phyloP scores from a whole-genome alignment of 2,888 invertebrate species.

The Uloborus plumipes region DNA sequence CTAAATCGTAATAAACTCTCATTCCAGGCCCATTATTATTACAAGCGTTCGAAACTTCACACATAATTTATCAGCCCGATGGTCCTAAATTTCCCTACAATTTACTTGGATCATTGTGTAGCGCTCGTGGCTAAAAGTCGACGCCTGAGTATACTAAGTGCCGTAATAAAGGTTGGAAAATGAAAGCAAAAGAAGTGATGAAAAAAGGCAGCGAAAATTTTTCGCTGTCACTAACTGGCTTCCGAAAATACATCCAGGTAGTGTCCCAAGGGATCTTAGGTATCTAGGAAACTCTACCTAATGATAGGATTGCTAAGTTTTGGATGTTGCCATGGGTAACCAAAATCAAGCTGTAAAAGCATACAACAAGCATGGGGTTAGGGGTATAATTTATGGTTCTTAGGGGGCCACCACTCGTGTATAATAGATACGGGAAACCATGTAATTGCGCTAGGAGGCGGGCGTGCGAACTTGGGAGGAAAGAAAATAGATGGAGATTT shows the following conservation, averaged over 20 bases:
- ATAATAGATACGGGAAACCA: constrained; percentile 43
- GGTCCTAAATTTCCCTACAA: constrained; percentile 44
- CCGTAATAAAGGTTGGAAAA: constrained; percentile 41
- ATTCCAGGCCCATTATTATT: constrained; percentile 15
- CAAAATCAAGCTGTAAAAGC: constrained; percentile 60
- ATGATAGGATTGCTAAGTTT: constrained; percentile 59
- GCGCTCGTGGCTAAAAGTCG: constrained; percentile 3
- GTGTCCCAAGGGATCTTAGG: constrained; percentile 36
- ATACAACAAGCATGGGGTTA: constrained; percentile 31
- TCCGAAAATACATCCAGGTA: constrained; percentile 49
- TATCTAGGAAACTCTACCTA: constrained; percentile 55
- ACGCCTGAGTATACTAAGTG: constrained; percentile 59
- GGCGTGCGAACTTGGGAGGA: constrained; percentile 14
- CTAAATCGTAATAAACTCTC: constrained; percentile 50
- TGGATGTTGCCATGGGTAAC: constrained; percentile 59
- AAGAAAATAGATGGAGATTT: constrained; percentile 48
- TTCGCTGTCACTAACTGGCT: constrained; percentile 43
- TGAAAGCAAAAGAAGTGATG: not conserved
- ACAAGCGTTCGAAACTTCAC: constrained; percentile 48
- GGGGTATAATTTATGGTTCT: constrained; percentile 60
- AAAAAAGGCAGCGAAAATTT: constrained; percentile 34
- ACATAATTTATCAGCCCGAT: constrained; percentile 55
- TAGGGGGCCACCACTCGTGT: constrained; percentile 19
- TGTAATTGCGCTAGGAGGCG: constrained; percentile 39
- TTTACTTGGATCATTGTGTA: too few species aligned